Conservation (phyloP, 23 tunicate genomes). For the Aplidium turbinatum region DNA sequence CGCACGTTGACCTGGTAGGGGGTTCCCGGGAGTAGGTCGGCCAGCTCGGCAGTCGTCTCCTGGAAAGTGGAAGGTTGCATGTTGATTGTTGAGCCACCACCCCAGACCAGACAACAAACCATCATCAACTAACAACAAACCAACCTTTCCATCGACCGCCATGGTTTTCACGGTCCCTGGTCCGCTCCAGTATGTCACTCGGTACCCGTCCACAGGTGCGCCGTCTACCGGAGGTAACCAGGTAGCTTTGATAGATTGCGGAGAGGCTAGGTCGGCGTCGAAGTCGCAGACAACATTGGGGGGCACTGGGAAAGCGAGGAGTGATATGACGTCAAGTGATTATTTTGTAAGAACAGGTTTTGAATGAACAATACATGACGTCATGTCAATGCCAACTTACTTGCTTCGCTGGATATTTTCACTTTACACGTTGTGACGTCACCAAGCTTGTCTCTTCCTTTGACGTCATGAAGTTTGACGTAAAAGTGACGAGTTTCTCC, state of each 20-base stretch:
- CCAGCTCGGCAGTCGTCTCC: conserved; percentile 38
- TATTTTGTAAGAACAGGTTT: background rate
- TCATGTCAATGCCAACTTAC: conserved; percentile 28
- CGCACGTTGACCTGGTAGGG: conserved; percentile 78
- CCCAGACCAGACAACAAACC: no score
- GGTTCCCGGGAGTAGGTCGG: conserved; percentile 67
- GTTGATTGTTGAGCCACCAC: no score
- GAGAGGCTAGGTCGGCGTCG: conserved; percentile 60
- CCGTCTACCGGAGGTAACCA: conserved; percentile 70
- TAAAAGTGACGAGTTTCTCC: conserved; percentile 79
- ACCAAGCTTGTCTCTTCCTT: conserved; percentile 83
- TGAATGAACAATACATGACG: background rate
- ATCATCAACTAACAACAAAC: no score
- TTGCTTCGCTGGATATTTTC: conserved; percentile 71
- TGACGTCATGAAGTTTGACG: conserved; percentile 61
- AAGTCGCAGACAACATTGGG: conserved; percentile 77
- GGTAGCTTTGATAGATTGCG: conserved; percentile 57
- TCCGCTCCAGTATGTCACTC: conserved; percentile 80
- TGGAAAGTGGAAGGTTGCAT: background rate
- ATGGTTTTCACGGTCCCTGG: conserved; percentile 79
- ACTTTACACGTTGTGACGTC: conserved; percentile 54
- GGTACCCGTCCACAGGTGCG: conserved; percentile 73
- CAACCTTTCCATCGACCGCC: conserved; percentile 14
- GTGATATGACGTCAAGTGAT: background rate
- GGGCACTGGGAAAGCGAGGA: conserved; percentile 40